Evolutionary conservation across 2,113 vertebrate species (phyloP).

Genomic region (Furnarius figulus): DNA sequence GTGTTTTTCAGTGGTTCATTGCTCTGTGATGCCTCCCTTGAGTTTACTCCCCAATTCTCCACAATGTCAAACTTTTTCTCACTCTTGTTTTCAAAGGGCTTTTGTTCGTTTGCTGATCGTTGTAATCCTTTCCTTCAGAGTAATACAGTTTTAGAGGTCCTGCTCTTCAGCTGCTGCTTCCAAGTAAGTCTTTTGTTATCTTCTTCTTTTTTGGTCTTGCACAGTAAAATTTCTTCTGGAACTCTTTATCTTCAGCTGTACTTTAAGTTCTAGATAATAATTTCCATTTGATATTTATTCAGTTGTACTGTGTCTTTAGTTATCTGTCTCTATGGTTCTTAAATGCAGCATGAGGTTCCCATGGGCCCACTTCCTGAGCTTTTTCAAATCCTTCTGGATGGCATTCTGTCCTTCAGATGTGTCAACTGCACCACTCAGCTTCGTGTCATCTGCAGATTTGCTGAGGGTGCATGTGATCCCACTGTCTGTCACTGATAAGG

Average conservation of each 20-base stretch:
- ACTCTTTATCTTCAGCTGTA: background rate
- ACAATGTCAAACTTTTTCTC: background rate
- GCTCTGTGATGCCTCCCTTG: background rate
- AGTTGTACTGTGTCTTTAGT: background rate
- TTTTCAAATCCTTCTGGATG: background rate
- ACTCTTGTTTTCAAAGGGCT: background rate
- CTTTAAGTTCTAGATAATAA: background rate
- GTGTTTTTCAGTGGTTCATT: background rate
- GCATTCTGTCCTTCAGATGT: background rate
- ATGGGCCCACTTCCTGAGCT: background rate
- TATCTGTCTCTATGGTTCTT: background rate
- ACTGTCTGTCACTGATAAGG: background rate
- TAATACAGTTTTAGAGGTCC: background rate
- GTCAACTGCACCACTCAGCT: fast-evolving
- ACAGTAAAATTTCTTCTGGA: background rate
- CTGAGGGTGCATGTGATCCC: background rate
- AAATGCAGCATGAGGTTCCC: background rate
- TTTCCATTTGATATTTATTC: background rate
- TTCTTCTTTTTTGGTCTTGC: background rate
- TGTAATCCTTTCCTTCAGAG: background rate
- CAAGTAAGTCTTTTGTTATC: background rate
- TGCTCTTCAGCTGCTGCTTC: background rate
- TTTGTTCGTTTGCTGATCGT: background rate
- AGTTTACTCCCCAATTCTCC: background rate
- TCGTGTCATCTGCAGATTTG: background rate